Evolutionary conservation across 2,113 vertebrate species (phyloP).

Genomic region (Boulengeromyrus knoepffleri): DNA sequence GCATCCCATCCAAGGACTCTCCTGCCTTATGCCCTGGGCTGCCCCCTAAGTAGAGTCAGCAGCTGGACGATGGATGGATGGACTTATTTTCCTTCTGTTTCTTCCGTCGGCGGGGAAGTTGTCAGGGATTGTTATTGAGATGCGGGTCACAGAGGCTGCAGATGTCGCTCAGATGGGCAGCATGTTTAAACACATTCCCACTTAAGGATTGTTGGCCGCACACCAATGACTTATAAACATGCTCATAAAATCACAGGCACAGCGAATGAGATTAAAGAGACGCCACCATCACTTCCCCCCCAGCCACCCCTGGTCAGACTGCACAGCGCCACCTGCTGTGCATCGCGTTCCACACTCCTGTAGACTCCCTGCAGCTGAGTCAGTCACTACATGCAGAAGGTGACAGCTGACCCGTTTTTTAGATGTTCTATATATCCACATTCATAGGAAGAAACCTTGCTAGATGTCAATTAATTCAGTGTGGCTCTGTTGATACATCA

Average conservation of each 20-base stretch:
- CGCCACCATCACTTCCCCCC: background rate
- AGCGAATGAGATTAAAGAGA: background rate
- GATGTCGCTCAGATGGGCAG: background rate
- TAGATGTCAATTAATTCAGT: background rate
- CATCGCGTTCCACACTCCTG: background rate
- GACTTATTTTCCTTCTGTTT: background rate
- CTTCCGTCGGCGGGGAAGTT: background rate
- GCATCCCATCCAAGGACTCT: no score
- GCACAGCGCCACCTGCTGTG: background rate
- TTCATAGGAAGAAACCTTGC: background rate
- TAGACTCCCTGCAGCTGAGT: background rate
- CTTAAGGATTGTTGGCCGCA: background rate
- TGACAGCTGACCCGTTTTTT: background rate
- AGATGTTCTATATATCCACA: background rate
- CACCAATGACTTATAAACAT: background rate
- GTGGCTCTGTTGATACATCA: background rate
- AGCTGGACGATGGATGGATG: background rate
- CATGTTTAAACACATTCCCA: background rate
- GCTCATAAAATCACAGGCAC: background rate
- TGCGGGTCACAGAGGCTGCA: slow-evolving; percentile 9
- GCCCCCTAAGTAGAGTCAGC: background rate
- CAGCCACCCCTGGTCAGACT: background rate
- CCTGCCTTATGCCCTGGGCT: no score
- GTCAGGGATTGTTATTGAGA: slow-evolving; percentile 9
- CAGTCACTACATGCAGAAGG: background rate